Conservation (phyloP, 2,888 invertebrate species). For the Orthosia gothica region DNA sequence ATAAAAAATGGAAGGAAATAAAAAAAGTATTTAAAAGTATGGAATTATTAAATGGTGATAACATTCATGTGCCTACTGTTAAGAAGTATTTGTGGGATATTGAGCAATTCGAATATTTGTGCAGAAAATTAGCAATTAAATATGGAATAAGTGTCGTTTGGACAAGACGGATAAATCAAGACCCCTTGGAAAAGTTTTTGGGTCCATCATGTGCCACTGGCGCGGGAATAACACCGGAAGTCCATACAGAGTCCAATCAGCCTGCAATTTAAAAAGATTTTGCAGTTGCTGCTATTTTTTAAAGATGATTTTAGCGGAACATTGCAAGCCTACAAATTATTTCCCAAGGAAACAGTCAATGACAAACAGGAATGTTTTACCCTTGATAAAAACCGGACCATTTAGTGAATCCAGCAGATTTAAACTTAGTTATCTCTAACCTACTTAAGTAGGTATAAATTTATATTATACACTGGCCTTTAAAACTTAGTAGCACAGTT, state of each 20-base stretch:
- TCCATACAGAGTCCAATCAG: not conserved
- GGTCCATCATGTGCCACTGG: not conserved
- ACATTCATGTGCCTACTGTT: conserved; percentile 2
- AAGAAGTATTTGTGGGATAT: conserved; percentile 18
- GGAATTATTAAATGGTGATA: conserved; percentile 10
- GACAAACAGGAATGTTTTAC: too few relatives aligned
- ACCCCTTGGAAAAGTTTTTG: conserved; percentile 16
- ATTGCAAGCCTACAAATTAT: not conserved
- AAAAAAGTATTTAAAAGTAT: conserved; percentile 9
- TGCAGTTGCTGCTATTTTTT: not conserved
- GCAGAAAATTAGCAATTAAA: not conserved
- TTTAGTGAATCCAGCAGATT: too few relatives aligned
- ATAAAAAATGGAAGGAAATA: conserved; percentile 6
- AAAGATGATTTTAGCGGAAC: not conserved
- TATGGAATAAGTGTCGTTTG: conserved; percentile 21
- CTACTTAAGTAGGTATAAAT: too few relatives aligned
- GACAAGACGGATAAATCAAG: conserved; percentile 21
- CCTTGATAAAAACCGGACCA: too few relatives aligned
- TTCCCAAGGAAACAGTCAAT: not conserved
- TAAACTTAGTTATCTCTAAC: too few relatives aligned
- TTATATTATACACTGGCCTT: too few relatives aligned
- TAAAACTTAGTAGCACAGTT: too few relatives aligned
- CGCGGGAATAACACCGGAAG: not conserved
- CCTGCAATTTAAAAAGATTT: not conserved
- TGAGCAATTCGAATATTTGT: conserved; percentile 5